Evolutionary conservation across 1,140 invertebrate genomes (phyloP).

Genomic region (Formica selysi): DNA sequence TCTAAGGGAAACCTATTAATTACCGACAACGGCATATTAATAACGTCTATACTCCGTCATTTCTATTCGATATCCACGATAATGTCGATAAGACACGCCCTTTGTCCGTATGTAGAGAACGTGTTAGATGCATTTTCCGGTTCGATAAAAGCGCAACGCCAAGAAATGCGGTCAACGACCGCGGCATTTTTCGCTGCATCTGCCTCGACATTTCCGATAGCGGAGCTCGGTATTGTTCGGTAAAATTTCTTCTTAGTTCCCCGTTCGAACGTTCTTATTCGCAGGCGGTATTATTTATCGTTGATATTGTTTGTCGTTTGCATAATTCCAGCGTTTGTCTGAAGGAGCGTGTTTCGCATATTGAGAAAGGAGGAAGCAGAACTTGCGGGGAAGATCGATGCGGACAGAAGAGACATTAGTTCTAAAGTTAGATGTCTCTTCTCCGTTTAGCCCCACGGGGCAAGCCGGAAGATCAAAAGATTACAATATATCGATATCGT

Average conservation of each 20-base stretch:
- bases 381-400: constrained; percentile 5
- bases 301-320: constrained; percentile 23
- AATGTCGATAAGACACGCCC: constrained; percentile 34
- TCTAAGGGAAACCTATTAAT: constrained; percentile 47
- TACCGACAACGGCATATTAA: constrained; percentile 39
- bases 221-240: constrained; percentile 15
- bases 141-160: constrained; percentile 38
- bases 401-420: constrained; percentile 36
- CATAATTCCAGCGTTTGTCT: constrained; percentile 21
- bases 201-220: constrained; percentile 38
- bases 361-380: constrained; percentile 1
- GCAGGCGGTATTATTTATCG: constrained; percentile 31
- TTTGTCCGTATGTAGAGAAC: background rate
- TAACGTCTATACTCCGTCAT: constrained; percentile 19
- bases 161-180: constrained; percentile 49
- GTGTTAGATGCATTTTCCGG: constrained; percentile 26
- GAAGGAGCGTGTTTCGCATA: background rate
- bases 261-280: constrained; percentile 20
- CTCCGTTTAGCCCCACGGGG: constrained; percentile 52
- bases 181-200: constrained; percentile 41
- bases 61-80: constrained; percentile 43
- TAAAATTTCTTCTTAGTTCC: constrained; percentile 24
- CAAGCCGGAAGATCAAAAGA: constrained; percentile 69
- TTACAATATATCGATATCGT: constrained; percentile 69
- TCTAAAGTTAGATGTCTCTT: constrained; percentile 57